These are phyloP conservation scores for Penaeus japonicus DNA, from an alignment of 1,140 invertebrate genomes.

Conservation along the genomic window DNA sequence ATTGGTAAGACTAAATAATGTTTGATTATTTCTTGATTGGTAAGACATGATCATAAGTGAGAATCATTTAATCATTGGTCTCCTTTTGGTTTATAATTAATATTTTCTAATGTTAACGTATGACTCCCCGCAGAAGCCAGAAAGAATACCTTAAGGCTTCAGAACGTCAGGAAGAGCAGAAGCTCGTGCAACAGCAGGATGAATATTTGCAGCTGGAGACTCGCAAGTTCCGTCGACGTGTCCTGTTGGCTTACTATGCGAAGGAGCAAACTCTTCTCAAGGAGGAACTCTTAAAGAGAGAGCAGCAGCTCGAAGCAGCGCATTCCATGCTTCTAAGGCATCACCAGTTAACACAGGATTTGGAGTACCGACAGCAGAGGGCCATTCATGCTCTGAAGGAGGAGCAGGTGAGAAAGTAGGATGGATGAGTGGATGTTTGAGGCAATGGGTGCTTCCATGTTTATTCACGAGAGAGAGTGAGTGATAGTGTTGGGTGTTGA, in stretches of 20 bases:
- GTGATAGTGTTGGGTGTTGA: no score
- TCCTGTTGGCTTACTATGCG: constrained; percentile 84
- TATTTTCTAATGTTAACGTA: no score
- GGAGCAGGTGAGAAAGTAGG: constrained; percentile 75
- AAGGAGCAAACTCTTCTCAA: constrained; percentile 80
- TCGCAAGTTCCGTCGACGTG: constrained; percentile 89
- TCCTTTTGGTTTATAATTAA: no score
- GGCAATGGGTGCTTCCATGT: no score
- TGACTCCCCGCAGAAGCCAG: constrained; percentile 72
- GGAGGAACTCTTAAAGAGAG: constrained; percentile 91
- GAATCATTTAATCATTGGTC: no score
- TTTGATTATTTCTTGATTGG: no score
- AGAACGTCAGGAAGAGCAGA: constrained; percentile 88
- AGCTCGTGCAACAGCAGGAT: constrained; percentile 84
- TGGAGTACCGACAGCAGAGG: constrained; percentile 94
- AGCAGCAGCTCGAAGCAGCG: constrained; percentile 92
- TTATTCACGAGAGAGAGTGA: no score
- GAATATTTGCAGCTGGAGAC: constrained; percentile 93
- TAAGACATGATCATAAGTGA: no score
- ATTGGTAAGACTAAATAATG: no score
- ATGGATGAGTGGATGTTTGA: not conserved
- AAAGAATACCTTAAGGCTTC: constrained; percentile 92
- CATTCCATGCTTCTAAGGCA: constrained; percentile 94
- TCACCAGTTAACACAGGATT: constrained; percentile 95
- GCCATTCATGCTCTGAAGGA: constrained; percentile 91